phyloP scores from a whole-genome alignment of 1,140 invertebrate genomes.

The Ectropis grisescens region DNA sequence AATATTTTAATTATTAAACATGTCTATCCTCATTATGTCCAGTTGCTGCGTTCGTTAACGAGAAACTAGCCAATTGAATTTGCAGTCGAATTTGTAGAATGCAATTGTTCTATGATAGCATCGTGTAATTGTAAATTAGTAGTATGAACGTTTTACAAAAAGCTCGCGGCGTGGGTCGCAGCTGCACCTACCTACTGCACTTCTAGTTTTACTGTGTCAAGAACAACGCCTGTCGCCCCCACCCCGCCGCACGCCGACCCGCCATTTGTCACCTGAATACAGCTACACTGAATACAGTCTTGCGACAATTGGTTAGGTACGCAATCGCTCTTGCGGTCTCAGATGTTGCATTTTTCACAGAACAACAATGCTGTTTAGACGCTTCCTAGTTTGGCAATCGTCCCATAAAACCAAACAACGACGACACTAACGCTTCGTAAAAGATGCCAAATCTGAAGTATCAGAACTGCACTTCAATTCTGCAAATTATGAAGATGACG shows the following conservation, averaged over 20 bases:
- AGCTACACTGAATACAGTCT: slow-evolving; percentile 8
- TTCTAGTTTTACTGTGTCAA: slow-evolving; percentile 70
- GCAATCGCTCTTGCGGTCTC: slow-evolving; percentile 7
- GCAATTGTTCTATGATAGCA: no score
- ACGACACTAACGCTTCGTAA: slow-evolving; percentile 4
- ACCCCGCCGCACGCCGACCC: slow-evolving; percentile 23
- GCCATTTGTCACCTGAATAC: slow-evolving; percentile 41
- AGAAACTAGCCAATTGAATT: no score
- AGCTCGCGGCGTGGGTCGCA: slow-evolving; percentile 55
- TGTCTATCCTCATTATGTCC: no score
- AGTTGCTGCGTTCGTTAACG: no score
- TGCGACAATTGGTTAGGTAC: slow-evolving; percentile 14
- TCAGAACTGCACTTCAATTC: no score
- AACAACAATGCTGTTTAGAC: slow-evolving; percentile 11
- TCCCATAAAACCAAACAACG: slow-evolving; percentile 14
- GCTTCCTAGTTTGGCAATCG: slow-evolving; percentile 16
- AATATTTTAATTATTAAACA: no score
- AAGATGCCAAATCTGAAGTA: no score
- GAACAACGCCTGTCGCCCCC: slow-evolving; percentile 60
- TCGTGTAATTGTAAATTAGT: no score
- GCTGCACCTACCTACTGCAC: slow-evolving; percentile 68
- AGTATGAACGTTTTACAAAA: slow-evolving; percentile 47
- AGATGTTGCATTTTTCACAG: slow-evolving; percentile 13
- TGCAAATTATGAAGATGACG: slow-evolving; percentile 24
- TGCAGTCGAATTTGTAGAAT: no score